phyloP scores from a whole-genome alignment of 2,113 vertebrate species.

The Colinus virginianus region DNA sequence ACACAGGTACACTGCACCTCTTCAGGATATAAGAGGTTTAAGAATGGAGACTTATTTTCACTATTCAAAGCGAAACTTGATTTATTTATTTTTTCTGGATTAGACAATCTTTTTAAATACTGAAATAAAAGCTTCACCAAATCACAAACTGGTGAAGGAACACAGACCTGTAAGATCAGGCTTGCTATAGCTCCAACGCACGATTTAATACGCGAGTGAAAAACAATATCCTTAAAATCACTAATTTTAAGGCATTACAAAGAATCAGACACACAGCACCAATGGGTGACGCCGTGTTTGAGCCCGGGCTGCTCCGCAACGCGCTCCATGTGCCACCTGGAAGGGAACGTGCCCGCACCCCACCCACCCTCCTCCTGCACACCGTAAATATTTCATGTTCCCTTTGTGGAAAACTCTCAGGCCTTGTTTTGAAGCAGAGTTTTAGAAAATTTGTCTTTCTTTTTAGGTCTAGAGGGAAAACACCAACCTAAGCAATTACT shows the following conservation, averaged over 20 bases:
- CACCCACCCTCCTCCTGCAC: not conserved
- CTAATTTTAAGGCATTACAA: not conserved
- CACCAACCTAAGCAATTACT: not conserved
- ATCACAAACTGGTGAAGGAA: not conserved
- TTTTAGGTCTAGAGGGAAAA: not conserved
- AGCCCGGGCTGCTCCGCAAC: not conserved
- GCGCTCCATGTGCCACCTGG: not conserved
- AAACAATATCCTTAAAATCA: not conserved
- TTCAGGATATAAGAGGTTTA: not conserved
- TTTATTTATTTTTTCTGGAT: not conserved
- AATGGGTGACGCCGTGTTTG: not conserved
- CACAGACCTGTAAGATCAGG: not conserved
- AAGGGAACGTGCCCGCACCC: not conserved
- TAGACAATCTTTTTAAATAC: not conserved
- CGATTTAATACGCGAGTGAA: rapidly evolving
- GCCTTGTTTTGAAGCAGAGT: not conserved
- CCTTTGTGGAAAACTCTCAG: not conserved
- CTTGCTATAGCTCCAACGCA: not conserved
- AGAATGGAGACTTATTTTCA: not conserved
- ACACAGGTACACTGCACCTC: not conserved
- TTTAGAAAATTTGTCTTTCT: not conserved
- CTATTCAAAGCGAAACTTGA: not conserved
- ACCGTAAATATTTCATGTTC: not conserved
- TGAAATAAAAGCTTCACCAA: not conserved
- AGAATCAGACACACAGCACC: not conserved